phyloP scores from a whole-genome alignment of 2,888 invertebrate species.

The Tipula helvola region DNA sequence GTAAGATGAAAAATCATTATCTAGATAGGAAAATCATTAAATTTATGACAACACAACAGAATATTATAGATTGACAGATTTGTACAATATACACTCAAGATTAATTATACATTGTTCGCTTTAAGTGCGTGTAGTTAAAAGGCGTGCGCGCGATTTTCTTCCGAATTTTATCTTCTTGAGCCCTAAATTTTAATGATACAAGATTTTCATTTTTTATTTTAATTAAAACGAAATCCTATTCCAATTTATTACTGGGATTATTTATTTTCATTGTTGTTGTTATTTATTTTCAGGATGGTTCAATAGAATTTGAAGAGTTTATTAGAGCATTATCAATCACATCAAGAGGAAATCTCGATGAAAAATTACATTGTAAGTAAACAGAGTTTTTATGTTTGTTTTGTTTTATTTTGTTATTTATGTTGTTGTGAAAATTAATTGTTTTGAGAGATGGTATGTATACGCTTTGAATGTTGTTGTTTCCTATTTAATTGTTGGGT shows the following conservation, averaged over 20 bases:
- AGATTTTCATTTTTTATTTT: background rate
- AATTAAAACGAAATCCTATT: no score
- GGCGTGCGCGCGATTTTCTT: background rate
- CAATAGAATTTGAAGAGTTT: conserved; percentile 98
- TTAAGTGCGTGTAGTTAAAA: no score
- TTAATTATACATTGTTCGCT: no score
- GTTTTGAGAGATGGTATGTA: background rate
- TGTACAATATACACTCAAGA: no score
- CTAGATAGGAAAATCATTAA: no score
- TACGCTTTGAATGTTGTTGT: no score
- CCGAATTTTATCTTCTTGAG: background rate
- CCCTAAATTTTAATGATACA: background rate
- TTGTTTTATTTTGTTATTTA: background rate
- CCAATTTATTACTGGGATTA: background rate
- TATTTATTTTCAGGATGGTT: conserved; percentile 71
- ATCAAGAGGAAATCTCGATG: conserved; percentile 95
- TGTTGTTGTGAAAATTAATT: background rate
- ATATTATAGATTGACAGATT: no score
- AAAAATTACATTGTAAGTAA: conserved; percentile 93
- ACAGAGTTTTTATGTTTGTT: background rate
- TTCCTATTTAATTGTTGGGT: background rate
- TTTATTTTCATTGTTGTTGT: background rate
- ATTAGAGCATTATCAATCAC: conserved; percentile 96
- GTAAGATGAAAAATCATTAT: no score
- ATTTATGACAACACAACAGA: no score